Evolutionary conservation across 2,797 vertebrate species (phyloP), one percentile per base, ranked within the genome.

Genomic region (Balearica regulorum): DNA sequence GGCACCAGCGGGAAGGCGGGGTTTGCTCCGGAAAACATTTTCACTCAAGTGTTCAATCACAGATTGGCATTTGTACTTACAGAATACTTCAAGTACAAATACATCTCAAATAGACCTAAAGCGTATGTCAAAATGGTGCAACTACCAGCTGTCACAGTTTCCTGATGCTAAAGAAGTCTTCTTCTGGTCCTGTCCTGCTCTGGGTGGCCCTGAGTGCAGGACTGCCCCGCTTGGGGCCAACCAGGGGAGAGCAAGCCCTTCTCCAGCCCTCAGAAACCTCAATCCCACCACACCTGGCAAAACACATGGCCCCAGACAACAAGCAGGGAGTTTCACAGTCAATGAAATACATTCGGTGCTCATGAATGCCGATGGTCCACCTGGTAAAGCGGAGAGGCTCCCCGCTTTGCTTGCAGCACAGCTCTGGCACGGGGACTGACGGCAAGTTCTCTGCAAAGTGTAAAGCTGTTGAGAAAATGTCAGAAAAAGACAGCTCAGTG

Each of bases 401-500:
- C 22, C 3, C 2, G 0, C 26, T 20, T 83, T 62, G 28, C 53
- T 78, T 69, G 37, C 15, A 5, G 73, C 62, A 82, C 66, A 79
- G 75, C 55, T 72, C 28, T 55, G 76, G 58, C 60, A 57, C 0
- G 1, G 51, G 35, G 51, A 86, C 83, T 93, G 80, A 93, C 1
- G 16, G 73, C 81, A 93, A 58, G 53, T 71, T 89, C 49, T 94
- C 73, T 73, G 43, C 64, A 89, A 83, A 84, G 55, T 28, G 53
- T 81, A 44, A 80, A 93, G 73, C 44, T 96, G 76, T 80, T 88
- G 54, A 88, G 83, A 95, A 95, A 78, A 84, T 81, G 91, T 94
- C 94, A 95, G 80, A 89, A 90, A 70, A 94, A 77, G 95, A 97
- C 97, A 97, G 90, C 88, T 96, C 86, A 85, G 84, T 97, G 97